These are phyloP conservation scores for Antrozous pallidus DNA, from an alignment of 2,797 vertebrate genomes.

Conservation along the genomic window DNA sequence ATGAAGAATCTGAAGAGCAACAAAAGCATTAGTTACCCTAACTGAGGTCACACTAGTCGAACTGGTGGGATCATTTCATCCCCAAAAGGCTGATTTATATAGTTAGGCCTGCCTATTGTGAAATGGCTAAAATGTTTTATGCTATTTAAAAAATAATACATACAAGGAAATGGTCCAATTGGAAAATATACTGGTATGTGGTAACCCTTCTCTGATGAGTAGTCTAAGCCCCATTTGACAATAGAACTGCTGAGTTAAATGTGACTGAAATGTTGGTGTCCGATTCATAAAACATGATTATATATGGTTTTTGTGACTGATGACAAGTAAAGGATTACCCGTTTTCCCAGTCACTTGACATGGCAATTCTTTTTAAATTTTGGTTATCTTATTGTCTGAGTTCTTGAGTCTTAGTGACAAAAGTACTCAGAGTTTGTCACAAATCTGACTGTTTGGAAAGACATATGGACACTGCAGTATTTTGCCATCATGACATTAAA, in stretches of 20 bases:
- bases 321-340: not conserved
- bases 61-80: not conserved
- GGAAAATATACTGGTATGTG: not conserved
- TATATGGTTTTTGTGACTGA: not conserved
- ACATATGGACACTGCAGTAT: not conserved
- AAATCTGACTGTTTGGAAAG: not conserved
- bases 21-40: not conserved
- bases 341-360: not conserved
- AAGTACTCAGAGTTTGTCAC: not conserved
- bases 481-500: constrained; percentile 32
- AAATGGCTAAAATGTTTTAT: not conserved
- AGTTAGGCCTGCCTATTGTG: not conserved
- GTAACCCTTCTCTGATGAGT: not conserved
- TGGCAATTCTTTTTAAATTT: constrained; percentile 28
- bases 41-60: not conserved
- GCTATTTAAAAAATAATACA: constrained; percentile 34
- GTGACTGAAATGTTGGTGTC: not conserved
- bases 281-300: not conserved
- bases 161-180: not conserved
- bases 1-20: not conserved
- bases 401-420: not conserved
- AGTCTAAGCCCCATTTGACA: not conserved
- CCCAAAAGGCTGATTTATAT: not conserved
- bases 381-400: not conserved
- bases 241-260: not conserved